Conservation (phyloP, 2,113 vertebrate genomes). For the Lophura nycthemera region DNA sequence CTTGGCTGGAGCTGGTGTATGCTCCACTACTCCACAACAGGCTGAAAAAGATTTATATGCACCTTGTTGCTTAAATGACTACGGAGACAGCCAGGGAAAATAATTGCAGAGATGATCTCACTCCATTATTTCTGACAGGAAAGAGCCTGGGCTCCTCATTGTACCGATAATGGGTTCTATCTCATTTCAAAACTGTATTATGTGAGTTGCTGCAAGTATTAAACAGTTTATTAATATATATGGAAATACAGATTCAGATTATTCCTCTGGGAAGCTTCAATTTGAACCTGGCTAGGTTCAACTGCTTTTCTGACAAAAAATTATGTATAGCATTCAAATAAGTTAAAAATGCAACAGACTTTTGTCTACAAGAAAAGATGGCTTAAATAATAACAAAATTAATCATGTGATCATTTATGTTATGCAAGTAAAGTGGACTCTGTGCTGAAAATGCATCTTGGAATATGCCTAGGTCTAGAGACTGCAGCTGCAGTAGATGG, state of each 20-base stretch:
- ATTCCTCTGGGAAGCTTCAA: slow-evolving; percentile 46
- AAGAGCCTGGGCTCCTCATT: slow-evolving; percentile 42
- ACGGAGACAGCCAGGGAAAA: slow-evolving; percentile 25
- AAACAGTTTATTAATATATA: slow-evolving; percentile 62
- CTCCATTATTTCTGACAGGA: slow-evolving; percentile 72
- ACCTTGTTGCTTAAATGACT: slow-evolving; percentile 20
- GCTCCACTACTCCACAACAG: background rate
- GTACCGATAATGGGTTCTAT: slow-evolving; percentile 60
- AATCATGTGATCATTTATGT: rapidly evolving
- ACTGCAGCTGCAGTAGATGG: rapidly evolving
- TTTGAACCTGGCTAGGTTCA: slow-evolving; percentile 52
- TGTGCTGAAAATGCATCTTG: background rate
- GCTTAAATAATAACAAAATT: slow-evolving; percentile 6
- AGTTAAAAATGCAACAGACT: background rate
- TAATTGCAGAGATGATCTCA: slow-evolving; percentile 56
- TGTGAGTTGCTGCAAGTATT: slow-evolving; percentile 40
- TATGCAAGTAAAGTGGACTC: background rate
- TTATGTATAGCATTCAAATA: background rate
- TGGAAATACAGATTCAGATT: slow-evolving; percentile 62
- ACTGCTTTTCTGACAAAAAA: slow-evolving; percentile 25
- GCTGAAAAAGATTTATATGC: slow-evolving; percentile 4
- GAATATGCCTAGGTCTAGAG: background rate
- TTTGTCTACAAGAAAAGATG: background rate
- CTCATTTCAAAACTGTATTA: slow-evolving; percentile 61
- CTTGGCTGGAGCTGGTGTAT: background rate